Base-by-base conservation (phyloP, 2,888 invertebrate species). In the Tupiocoris notatus region DNA sequence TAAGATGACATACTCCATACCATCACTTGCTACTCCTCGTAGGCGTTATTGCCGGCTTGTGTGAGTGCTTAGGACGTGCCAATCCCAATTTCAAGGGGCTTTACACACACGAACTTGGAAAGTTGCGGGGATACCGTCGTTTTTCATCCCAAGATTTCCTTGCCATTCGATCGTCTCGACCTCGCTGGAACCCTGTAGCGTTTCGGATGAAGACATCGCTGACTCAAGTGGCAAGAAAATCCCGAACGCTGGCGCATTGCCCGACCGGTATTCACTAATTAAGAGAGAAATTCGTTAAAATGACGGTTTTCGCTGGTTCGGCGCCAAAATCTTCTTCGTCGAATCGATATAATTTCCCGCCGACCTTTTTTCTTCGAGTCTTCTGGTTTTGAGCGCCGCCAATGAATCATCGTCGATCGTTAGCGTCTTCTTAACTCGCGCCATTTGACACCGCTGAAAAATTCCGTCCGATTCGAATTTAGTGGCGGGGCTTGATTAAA, bases 231-330 rank as follows among this genome's bases (percentile, higher is more conserved):
- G 57, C 67, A 67, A 67, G 67, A 67, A 67, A 67, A 23, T 20
- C 23, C 67, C 54, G 18, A 16, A 39, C 24, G n/a, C 18, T 63
- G 67, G 67, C 67, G 18, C 56, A 9, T 18, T 20, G 56, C 57
- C 67, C 54, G 57, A 6, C 22, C n/a, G 20, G 39, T 17, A 20
- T n/a, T 67, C 21, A 17, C 67, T 67, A 67, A 67, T 67, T 67
- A 56, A 67, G 67, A 56, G 67, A 67, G 67, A 67, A n/a, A 67
- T 67, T 67, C 20, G 67, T 20, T 67, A 67, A 67, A 67, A 67
- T 67, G 67, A 67, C 67, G 67, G 56, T 22, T 67, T 67, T 21
- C 54, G 1, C 16, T 67, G 39, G 39, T 39, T 12, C 39, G 39
- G 6, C 39, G 39, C 39, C 39, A 39, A 39, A 3, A 7, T 39